Base-by-base conservation (phyloP, 2,113 vertebrate genomes). In the Campylomormyrus tamandua region DNA sequence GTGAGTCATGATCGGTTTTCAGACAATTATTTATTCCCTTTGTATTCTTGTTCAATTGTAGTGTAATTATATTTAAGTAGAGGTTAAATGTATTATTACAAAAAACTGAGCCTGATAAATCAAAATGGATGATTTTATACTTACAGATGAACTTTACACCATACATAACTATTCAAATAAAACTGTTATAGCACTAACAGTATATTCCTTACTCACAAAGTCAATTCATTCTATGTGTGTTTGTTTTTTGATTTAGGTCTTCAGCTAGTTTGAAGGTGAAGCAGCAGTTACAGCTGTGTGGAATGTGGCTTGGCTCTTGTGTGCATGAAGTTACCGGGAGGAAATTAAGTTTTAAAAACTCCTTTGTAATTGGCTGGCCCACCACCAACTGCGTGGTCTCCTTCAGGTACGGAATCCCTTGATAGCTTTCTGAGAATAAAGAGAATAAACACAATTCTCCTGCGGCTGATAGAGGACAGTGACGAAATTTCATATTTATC, bases 291-390 rank as follows among this genome's bases (percentile, higher is more conserved):
- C 93, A 85, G 6, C 92, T 97, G 90, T 95, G 92, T 87, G 96
- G 96, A 89, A 92, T 97, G 89, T 96, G 96, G 96, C 92, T 94
- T 0, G 90, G 95, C 50, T 95, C 91, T 62, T 95, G 94, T 49
- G 92, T 96, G 49, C 92, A 92, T 0, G 93, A 94, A 91, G 95
- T 97, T 85, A 94, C 96, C 1, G 95, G 95, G 93, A 96, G 94
- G 35, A 96, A 95, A 87, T 90, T 95, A 83, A 92, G 90, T 87
- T 89, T 91, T 0, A 94, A 96, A 87, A 94, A 94, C 83, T 97
- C 96, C 0, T 97, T 97, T 92, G 95, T 96, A 88, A 95, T 97
- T 1, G 96, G 96, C 87, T 97, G 96, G 96, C 96, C 96, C 31
- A 96, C 94, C 58, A 94, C 90, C 89, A 97, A 96, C 93, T 96